Base-by-base conservation (phyloP, 2,797 vertebrate species). In the Crypturellus tataupa region DNA sequence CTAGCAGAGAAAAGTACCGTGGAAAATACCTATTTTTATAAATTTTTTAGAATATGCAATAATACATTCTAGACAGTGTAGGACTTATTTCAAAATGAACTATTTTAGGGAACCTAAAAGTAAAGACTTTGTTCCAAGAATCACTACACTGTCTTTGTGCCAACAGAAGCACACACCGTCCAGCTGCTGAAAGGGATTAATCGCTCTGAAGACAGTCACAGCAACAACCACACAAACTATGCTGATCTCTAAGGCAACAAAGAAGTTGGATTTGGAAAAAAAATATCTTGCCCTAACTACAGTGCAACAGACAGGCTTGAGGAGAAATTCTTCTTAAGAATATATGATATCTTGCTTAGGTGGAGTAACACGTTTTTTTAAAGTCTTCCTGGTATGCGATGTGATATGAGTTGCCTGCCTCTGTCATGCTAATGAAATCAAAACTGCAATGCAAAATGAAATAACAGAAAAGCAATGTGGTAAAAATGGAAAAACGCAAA, bases 201-300 rank as follows among this genome's bases (percentile, higher is more conserved):
- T 69, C 21, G 2, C 40, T 55, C 33, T 56, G 46, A 49, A 59
- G 47, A 33, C 13, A 59, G 55, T 4, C 80, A 69, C 29, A 12
- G 85, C 2, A 44, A 65, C 40, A 27, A 65, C 29, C 31, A 23
- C 4, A 46, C 29, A 42, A 67, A 80, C 72, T 85, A 49, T 76
- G n/a, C 0, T 0, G 44, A 44, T 75, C 47, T 53, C 15, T 21
- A 47, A 78, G 78, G 77, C 25, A 77, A 59, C 33, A 56, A 35
- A 62, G 42, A 29, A 79, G 29, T 3, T 94, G 64, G 55, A 51
- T n/a, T 17, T 39, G 68, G 92, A 93, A 31, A 58, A 70, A 92
- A 87, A 85, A 44, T 14, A 77, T 33, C 27, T 85, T 0, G 0
- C 7, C 55, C 86, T 24, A 73, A 42, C 86, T 93, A 70, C 63